Evolutionary conservation across 1,140 invertebrate genomes (phyloP), one percentile per base, ranked within the genome.

Genomic region (Lordiphosa collinella): DNA sequence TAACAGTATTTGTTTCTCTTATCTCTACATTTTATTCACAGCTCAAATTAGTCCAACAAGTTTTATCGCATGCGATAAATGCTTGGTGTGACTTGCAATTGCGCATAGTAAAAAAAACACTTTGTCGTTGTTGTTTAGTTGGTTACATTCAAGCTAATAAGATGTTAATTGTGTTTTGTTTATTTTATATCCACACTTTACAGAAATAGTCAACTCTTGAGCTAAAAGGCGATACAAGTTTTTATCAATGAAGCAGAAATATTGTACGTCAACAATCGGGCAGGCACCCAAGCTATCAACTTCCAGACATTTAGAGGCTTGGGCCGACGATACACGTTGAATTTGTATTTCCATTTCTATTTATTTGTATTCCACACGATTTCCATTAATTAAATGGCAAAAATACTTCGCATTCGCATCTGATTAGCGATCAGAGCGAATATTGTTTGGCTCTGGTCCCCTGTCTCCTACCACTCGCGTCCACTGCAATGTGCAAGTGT

Each of bases 401-500:
- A 58, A 70, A 82, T 76, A 82, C 48, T 76, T 78, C 44, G 53
- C 53, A 56, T 49, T 57, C 53, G 50, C 44, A 61, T 59, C 75
- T 46, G 60, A 80, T 55, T 64, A 51, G 36, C 46, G 37, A 44
- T 48, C 35, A 44, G 51, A 67, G 35, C 25, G 14, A 54, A 37
- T 8, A 29, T 18, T 35, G 9, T 32, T 49, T 12, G 8, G 18
- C 12, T 14, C 47, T 12, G 8, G 18, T 14, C 32, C 47, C 7
- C 13, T 8, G 13, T 35, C 12, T 40, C 13, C 8, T 50, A 38
- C 18, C 46, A 43, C 55, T 63, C 32, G 32, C 40, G 35, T 55
- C 18, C 31, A 63, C 37, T 78, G 67, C 73, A 78, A 50, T 71
- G 53, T 80, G 76, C 71, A 80, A 80, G 53, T 80, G 75, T 82